Evolutionary conservation across 1,140 invertebrate genomes (phyloP).

Genomic region (Cydia strobilella): DNA sequence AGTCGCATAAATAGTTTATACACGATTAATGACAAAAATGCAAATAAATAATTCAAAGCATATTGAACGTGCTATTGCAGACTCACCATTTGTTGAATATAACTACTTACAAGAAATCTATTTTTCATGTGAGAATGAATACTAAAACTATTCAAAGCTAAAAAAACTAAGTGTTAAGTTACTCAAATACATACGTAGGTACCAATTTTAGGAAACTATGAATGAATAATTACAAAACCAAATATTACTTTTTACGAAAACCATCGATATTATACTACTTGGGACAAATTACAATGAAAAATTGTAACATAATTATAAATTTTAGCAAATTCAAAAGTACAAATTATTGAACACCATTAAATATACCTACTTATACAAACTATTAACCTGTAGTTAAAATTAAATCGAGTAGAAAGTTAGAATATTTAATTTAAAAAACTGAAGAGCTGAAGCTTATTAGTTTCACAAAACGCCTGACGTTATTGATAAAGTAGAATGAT

Average conservation of each 20-base stretch:
- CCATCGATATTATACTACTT: background rate
- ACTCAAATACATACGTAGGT: conserved; percentile 20
- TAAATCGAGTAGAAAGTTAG: background rate
- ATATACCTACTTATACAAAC: background rate
- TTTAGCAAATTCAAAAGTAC: background rate
- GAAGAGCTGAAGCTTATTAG: background rate
- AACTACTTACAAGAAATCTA: conserved; percentile 12
- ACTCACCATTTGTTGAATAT: background rate
- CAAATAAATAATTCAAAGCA: conserved; percentile 16
- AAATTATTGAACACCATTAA: background rate
- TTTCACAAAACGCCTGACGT: background rate
- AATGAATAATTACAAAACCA: conserved; percentile 19
- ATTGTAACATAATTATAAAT: background rate
- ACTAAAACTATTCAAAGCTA: conserved; percentile 1
- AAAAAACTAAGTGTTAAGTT: background rate
- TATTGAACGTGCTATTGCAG: conserved; percentile 7
- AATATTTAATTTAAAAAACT: background rate
- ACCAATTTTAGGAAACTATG: conserved; percentile 21
- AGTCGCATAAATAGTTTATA: background rate
- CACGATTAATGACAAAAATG: conserved; percentile 1
- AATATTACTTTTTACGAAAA: conserved; percentile 4
- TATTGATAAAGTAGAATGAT: background rate
- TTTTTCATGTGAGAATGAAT: background rate
- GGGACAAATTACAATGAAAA: background rate
- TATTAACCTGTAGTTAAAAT: background rate